Evolutionary conservation across 2,113 vertebrate genomes (phyloP).

Genomic region (Burhinus bistriatus): DNA sequence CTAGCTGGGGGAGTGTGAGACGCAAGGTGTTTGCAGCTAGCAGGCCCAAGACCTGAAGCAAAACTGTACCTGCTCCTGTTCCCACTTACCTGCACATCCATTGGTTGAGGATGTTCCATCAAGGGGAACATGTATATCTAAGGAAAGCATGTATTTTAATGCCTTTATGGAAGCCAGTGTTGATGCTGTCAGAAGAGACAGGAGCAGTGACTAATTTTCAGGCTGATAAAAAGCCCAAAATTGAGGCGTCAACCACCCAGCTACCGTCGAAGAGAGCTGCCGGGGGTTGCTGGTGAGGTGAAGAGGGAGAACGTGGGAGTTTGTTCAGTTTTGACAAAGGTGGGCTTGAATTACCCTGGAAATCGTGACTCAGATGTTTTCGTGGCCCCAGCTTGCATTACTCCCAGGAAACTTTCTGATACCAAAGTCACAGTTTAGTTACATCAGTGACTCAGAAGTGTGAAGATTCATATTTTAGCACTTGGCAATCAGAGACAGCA

Average conservation of each 20-base stretch:
- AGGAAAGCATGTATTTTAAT: neutral
- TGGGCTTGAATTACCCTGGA: conserved; percentile 83
- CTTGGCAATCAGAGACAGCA: conserved; percentile 81
- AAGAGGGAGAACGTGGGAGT: conserved; percentile 40
- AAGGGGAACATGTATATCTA: neutral
- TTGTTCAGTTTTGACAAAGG: conserved; percentile 77
- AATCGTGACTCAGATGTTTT: conserved; percentile 86
- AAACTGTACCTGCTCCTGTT: neutral
- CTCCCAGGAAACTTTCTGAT: conserved; percentile 87
- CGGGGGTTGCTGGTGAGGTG: neutral
- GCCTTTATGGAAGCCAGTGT: neutral
- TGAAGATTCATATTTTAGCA: conserved; percentile 97
- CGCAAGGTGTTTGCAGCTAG: neutral
- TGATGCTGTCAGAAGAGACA: neutral
- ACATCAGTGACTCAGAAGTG: conserved; percentile 94
- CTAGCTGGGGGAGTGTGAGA: neutral
- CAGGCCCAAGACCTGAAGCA: neutral
- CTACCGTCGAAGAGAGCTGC: neutral
- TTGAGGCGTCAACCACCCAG: neutral
- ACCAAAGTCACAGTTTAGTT: conserved; percentile 87
- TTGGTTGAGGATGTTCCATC: neutral
- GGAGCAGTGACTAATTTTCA: conserved; percentile 2
- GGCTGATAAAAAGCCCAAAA: conserved; percentile 14
- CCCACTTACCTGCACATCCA: neutral
- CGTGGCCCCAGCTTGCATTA: conserved; percentile 76